These are phyloP conservation scores for Dione vanillae DNA, from an alignment of 2,888 invertebrate genomes.

Conservation along the genomic window DNA sequence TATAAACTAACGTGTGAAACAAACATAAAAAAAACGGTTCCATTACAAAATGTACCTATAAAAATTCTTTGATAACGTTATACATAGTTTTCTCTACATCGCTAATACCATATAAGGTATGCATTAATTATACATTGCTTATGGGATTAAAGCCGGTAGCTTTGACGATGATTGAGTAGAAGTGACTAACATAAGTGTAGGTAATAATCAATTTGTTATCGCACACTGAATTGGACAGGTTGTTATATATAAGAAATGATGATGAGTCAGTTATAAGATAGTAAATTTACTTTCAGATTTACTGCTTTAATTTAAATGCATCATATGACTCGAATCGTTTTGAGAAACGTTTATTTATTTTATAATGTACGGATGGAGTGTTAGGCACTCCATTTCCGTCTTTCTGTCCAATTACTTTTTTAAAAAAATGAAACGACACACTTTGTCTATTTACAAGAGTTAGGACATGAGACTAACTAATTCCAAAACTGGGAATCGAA, in stretches of 20 bases:
- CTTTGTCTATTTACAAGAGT: too few relatives aligned
- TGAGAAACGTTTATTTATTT: too few relatives aligned
- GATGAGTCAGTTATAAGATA: background rate
- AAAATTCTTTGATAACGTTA: slow-evolving; percentile 22
- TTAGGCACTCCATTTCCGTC: too few relatives aligned
- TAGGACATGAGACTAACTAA: too few relatives aligned
- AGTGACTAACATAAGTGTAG: slow-evolving; percentile 1
- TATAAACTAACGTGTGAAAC: background rate
- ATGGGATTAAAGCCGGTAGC: slow-evolving; percentile 40
- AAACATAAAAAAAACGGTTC: background rate
- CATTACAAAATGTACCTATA: slow-evolving; percentile 1
- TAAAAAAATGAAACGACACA: too few relatives aligned
- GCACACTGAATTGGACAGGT: background rate
- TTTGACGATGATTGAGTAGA: slow-evolving; percentile 33
- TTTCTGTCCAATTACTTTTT: too few relatives aligned
- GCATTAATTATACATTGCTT: slow-evolving; percentile 37
- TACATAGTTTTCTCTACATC: slow-evolving; percentile 11
- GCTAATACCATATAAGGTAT: slow-evolving; percentile 39
- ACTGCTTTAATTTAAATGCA: too few relatives aligned
- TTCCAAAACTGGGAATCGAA: too few relatives aligned
- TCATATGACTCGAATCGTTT: too few relatives aligned
- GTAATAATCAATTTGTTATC: slow-evolving; percentile 16
- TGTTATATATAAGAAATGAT: background rate
- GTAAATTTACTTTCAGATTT: background rate
- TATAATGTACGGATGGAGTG: too few relatives aligned